Percentiles rank a stretch among this genome's conserved stretches.
phyloP scores from a whole-genome alignment of 2,113 vertebrate genomes.

The Eptesicus fuscus region DNA sequence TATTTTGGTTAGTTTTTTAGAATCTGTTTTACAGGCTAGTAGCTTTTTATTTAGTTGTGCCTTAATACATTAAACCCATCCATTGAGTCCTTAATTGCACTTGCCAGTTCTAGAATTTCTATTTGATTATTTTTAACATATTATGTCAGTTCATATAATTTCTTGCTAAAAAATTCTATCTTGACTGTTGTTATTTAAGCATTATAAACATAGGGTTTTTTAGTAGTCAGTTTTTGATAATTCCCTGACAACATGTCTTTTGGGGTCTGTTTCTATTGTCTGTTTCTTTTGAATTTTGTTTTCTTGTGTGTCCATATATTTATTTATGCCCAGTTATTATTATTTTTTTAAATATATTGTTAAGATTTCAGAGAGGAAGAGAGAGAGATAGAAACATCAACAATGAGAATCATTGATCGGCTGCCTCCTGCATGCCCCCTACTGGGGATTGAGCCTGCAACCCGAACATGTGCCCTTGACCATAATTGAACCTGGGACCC shows the following conservation, averaged over 20 bases:
- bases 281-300: slow-evolving; percentile 24
- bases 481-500: too few relatives aligned
- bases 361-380: too few relatives aligned
- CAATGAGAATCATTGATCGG: too few relatives aligned
- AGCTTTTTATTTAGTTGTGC: background rate
- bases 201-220: background rate
- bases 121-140: background rate
- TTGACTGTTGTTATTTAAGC: background rate
- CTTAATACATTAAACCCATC: background rate
- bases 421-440: too few relatives aligned
- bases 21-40: background rate
- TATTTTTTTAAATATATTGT: too few relatives aligned
- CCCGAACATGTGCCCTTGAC: too few relatives aligned
- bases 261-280: background rate
- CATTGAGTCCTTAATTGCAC: background rate
- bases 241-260: background rate
- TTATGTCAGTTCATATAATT: background rate
- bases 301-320: background rate
- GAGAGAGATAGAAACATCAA: too few relatives aligned
- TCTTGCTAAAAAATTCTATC: background rate
- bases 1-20: background rate
- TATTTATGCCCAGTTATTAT: background rate
- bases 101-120: background rate
- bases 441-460: too few relatives aligned
- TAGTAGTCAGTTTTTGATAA: background rate